Evolutionary conservation across 2,113 vertebrate genomes (phyloP), one percentile per base, ranked within the genome.

Genomic region (Alectura lathami): DNA sequence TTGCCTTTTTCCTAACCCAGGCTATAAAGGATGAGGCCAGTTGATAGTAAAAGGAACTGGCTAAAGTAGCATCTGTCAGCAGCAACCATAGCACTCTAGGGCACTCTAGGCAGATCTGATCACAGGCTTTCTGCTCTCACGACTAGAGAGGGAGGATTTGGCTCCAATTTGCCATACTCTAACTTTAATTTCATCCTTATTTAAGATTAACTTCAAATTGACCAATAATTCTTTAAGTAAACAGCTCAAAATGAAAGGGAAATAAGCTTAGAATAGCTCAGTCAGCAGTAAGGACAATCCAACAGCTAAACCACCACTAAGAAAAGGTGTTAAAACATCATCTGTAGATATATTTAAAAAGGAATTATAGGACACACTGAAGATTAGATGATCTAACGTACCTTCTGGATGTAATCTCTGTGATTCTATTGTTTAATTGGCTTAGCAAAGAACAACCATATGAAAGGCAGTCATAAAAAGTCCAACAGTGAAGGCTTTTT

Each of bases 141-240:
- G 18, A 69, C 15, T 57, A 43, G 26, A 53, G 54, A 85, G 67
- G 42, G 47, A 94, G 82, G 82, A 95, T 96, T 94, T 93, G 67
- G 32, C 81, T 89, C 59, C 54, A 76, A 67, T 92, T 91, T 97
- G 63, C 63, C 3, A 9, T 83, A 43, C 85, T 92, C 50, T 80
- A 77, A 78, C 75, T 92, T 91, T 70, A 94, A 89, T 97, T 92
- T 95, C 38, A 73, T 83, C 68, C 84, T 93, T 92, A 77, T 94
- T 94, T 91, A 96, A 92, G 78, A 91, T 96, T 96, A 95, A 96
- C 95, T 94, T 87, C 79, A 95, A 96, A 94, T 88, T 95, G 95
- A 97, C 91, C 89, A 92, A 89, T 94, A 93, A 94, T 85, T 95
- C 91, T 73, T 91, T 95, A 95, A 94, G 93, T 87, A 95, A 95